Base-by-base conservation (phyloP, 30 jellyfish, hydroid and myxozoan species). In the Chironex yamaguchii region DNA sequence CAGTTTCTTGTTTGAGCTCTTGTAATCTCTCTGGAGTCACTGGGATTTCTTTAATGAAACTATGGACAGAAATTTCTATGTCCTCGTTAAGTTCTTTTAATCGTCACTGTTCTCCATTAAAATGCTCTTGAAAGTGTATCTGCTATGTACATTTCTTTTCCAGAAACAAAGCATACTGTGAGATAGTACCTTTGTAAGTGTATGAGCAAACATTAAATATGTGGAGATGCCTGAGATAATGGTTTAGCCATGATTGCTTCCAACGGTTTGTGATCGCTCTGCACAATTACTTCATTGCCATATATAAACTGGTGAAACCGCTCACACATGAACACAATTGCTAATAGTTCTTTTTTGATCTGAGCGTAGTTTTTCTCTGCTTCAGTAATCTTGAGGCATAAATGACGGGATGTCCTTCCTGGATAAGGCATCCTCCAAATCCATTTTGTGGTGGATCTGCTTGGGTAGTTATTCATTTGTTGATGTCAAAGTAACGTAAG, bases 331-430 rank as follows among this genome's bases (percentile, higher is more conserved):
- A n/a, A 72, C 28, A 72, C 85, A 72, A 72, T 72, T 23, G 72
- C 22, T 72, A 42, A 72, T 36, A 34, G 78, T 35, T 72, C 85
- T 72, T 72, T 72, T 72, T 72, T 72, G 42, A 42, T 72, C 64
- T 70, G 92, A 42, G 65, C 77, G 28, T 66, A 82, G 81, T 83
- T 83, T 22, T 36, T 29, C 52, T 83, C 90, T 50, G 81, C 81
- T 27, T 63, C 30, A 23, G 74, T 28, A 23, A 83, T 70, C 93
- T 42, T 50, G 89, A 69, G 20, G 93, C 93, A 51, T 58, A 67
- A 14, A 67, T 89, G 64, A 83, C 81, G 84, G 82, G n/a, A 28
- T 70, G 50, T 83, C 93, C 90, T 4, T 83, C 81, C 34, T 83
- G 93, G 36, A 51, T 31, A 32, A 83, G 68, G 3, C 69, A 66